Base-by-base conservation (phyloP, 2,797 vertebrate genomes). In the Microctenopoma steveboyesi region DNA sequence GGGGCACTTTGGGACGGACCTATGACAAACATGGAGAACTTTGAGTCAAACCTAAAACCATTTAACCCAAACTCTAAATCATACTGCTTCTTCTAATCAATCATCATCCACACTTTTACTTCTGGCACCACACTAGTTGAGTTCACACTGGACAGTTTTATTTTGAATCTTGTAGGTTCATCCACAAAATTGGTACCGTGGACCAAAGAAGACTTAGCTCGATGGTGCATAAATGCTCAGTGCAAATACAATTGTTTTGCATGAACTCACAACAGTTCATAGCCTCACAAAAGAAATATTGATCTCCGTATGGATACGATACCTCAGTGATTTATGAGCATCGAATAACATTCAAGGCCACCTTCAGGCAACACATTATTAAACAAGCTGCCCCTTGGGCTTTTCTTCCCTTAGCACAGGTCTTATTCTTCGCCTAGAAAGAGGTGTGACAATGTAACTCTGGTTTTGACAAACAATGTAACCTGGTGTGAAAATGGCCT, bases 1-100 rank as follows among this genome's bases (percentile, higher is more conserved):
- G 97, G 96, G 81, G 90, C 95, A 76, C 91, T 96, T 85, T 98
- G 98, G 35, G 97, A 94, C 18, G 97, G 96, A 64, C 95, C 98
- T 99, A 47, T 0, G 4, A 70, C 11, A 75, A 33, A 69, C 1
- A 74, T 46, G 4, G 6, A 72, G 7, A 53, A 46, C 5, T 15
- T 58, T 13, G 12, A 58, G 12, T 35, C 16, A 48, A 58, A 4
- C 18, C 3, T n/a, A 1, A 43, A 27, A 45, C 0, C 4, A 42
- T 22, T 11, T 11, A 35, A 47, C 3, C 22, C 27, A 46, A 27
- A n/a, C 47, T 9, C n/a, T 4, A 9, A 53, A 33, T 16, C 11
- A 3, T 11, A 2, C 13, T 27, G 7, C 22, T 22, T 18, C 9
- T 50, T 57, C 37, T 42, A 47, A 30, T 28, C 25, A 5, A 3